These are phyloP conservation scores for Forbesichthys papilliferus DNA, from an alignment of 2,113 vertebrate genomes.

Conservation along the genomic window DNA sequence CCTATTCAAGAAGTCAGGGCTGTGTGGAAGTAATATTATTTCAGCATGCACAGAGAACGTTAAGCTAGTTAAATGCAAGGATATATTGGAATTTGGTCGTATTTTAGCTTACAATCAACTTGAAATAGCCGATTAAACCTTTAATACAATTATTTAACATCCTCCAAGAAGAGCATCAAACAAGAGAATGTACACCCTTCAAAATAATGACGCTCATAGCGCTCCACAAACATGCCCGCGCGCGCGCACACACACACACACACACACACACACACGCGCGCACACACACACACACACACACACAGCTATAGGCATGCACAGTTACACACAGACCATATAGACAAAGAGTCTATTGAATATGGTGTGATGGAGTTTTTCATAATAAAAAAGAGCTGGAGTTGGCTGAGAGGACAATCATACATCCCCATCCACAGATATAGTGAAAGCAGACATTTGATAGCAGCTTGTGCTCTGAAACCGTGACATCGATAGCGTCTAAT, in stretches of 20 bases:
- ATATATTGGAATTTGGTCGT: too few species aligned
- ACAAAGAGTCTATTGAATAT: constrained; percentile 80
- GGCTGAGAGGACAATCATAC: constrained; percentile 63
- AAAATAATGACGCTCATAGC: background rate
- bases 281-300: background rate
- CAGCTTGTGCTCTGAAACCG: constrained; percentile 51
- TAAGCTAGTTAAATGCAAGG: too few species aligned
- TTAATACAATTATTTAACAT: too few species aligned
- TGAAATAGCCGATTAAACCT: too few species aligned
- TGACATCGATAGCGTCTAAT: constrained; percentile 68
- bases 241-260: too few species aligned
- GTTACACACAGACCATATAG: constrained; percentile 17
- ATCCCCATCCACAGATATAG: constrained; percentile 71
- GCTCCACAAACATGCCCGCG: background rate
- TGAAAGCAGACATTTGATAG: constrained; percentile 79
- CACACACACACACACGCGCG: too few species aligned
- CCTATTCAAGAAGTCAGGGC: too few species aligned
- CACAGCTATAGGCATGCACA: background rate
- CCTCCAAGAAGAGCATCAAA: too few species aligned
- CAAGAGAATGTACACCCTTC: too few species aligned
- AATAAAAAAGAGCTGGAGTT: constrained; percentile 68
- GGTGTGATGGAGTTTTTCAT: constrained; percentile 60
- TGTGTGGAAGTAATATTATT: too few species aligned
- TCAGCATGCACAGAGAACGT: too few species aligned
- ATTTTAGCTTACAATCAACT: too few species aligned